A percentile compares a stretch with the other conserved stretches of the same genome.
These are phyloP conservation scores for Chinchilla lanigera DNA, from an alignment of 2,113 vertebrate species.

Conservation along the genomic window DNA sequence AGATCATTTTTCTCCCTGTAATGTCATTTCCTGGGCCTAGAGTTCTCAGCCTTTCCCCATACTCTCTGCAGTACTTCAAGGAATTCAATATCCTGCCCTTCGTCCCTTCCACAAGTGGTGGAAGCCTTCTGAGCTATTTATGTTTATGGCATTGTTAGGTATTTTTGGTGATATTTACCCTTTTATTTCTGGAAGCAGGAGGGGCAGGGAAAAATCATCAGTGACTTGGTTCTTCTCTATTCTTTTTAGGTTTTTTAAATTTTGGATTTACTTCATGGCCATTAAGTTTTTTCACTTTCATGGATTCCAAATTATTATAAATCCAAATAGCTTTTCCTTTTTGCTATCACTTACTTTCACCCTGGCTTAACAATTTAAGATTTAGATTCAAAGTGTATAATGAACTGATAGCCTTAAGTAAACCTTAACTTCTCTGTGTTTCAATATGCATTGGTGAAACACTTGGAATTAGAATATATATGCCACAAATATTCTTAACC, in stretches of 20 bases:
- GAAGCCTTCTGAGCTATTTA: conserved; percentile 4
- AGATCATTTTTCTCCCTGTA: not conserved
- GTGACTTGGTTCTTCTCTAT: conserved; percentile 7
- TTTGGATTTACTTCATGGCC: not conserved
- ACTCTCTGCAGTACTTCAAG: not conserved
- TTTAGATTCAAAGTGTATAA: conserved; percentile 35
- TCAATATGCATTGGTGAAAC: not conserved
- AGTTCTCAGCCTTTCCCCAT: not conserved
- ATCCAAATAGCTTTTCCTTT: not conserved
- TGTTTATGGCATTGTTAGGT: not conserved
- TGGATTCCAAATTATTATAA: conserved; percentile 1
- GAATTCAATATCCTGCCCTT: not conserved
- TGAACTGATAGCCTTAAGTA: conserved; percentile 16
- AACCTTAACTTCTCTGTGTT: not conserved
- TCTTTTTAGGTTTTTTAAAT: conserved; percentile 1
- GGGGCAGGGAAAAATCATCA: not conserved
- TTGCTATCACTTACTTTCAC: not conserved
- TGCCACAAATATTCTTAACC: not conserved
- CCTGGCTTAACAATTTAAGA: conserved; percentile 14
- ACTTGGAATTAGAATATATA: not conserved
- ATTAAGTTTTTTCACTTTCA: not conserved
- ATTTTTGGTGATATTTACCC: not conserved
- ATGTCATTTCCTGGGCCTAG: not conserved
- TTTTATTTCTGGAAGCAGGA: not conserved
- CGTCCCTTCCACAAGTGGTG: not conserved